Percentiles rank a stretch among this genome's conserved stretches.
phyloP scores from a whole-genome alignment of 2,888 invertebrate species.

The Drosophila flavopinicola region DNA sequence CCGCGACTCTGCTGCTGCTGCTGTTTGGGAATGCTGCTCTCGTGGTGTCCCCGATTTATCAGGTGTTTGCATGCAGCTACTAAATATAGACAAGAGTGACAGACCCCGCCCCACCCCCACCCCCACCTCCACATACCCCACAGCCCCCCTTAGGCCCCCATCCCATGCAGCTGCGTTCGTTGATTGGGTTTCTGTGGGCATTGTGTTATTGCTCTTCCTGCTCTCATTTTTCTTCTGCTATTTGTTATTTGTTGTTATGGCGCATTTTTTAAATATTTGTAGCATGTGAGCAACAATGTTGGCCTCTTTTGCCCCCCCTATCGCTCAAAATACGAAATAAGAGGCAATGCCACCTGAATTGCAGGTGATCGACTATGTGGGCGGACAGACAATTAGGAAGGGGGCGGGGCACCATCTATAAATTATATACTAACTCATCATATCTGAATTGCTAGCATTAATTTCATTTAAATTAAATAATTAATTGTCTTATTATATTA shows the following conservation, averaged over 20 bases:
- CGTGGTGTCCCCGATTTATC: conserved; percentile 80
- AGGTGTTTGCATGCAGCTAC: conserved; percentile 80
- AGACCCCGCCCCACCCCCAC: conserved; percentile 5
- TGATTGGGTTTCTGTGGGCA: conserved; percentile 18
- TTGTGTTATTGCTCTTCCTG: conserved; percentile 37
- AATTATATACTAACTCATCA: too few species aligned
- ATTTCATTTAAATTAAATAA: too few species aligned
- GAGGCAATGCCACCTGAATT: conserved; percentile 20
- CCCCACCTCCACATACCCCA: not conserved
- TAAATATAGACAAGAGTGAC: conserved; percentile 65
- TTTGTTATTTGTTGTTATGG: conserved; percentile 23
- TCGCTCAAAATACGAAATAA: conserved; percentile 11
- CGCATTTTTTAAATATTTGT: conserved; percentile 69
- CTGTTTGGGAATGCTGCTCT: conserved; percentile 2
- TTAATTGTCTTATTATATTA: too few species aligned
- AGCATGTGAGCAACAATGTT: conserved; percentile 41
- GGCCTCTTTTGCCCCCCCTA: conserved; percentile 25
- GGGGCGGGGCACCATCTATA: too few species aligned
- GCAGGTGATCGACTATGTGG: conserved; percentile 14
- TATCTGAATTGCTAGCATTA: too few species aligned
- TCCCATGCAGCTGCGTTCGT: conserved; percentile 23
- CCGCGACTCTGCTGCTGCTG: conserved; percentile 49
- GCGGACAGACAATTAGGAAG: too few species aligned
- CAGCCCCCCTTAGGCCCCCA: not conserved
- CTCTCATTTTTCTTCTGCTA: conserved; percentile 7